These are phyloP conservation scores for Pterostichus madidus DNA, from an alignment of 2,888 invertebrate genomes.

Conservation along the genomic window DNA sequence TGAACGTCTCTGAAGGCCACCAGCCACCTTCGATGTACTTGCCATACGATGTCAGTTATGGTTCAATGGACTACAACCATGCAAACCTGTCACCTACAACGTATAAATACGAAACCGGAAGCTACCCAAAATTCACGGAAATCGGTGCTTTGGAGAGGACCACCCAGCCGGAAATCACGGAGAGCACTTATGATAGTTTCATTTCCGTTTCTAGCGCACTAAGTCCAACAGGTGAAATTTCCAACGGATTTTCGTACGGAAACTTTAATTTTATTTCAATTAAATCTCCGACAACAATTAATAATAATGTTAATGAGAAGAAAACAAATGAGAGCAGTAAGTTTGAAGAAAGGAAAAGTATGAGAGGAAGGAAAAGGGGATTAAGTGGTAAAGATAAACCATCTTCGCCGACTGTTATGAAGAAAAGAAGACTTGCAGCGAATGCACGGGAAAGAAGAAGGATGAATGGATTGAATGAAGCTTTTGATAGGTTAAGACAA, in stretches of 20 bases:
- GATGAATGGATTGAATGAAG: slow-evolving; percentile 88
- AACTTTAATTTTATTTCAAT: slow-evolving; percentile 73
- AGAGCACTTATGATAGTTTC: slow-evolving; percentile 74
- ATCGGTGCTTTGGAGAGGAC: slow-evolving; percentile 18
- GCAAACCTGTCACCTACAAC: slow-evolving; percentile 14
- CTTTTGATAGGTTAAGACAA: slow-evolving; percentile 85
- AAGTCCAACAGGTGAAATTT: slow-evolving; percentile 72
- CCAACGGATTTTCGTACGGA: slow-evolving; percentile 70
- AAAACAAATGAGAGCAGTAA: neutral
- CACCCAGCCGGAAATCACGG: slow-evolving; percentile 33
- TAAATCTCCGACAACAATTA: slow-evolving; percentile 70
- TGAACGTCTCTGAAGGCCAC: slow-evolving; percentile 12
- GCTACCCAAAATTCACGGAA: slow-evolving; percentile 58
- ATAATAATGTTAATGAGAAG: slow-evolving; percentile 66
- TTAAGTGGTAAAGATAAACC: slow-evolving; percentile 70
- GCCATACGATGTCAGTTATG: slow-evolving; percentile 54
- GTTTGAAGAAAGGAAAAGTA: slow-evolving; percentile 58
- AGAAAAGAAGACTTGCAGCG: slow-evolving; percentile 84
- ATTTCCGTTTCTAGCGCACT: slow-evolving; percentile 72
- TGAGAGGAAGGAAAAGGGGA: slow-evolving; percentile 60
- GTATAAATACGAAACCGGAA: slow-evolving; percentile 54
- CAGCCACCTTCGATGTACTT: slow-evolving; percentile 15
- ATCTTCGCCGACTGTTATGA: slow-evolving; percentile 80
- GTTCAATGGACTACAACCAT: slow-evolving; percentile 51
- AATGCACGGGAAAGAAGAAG: slow-evolving; percentile 87